Evolutionary conservation across 2,113 vertebrate genomes (phyloP), one percentile per base, ranked within the genome.

Genomic region (Calonectris borealis): DNA sequence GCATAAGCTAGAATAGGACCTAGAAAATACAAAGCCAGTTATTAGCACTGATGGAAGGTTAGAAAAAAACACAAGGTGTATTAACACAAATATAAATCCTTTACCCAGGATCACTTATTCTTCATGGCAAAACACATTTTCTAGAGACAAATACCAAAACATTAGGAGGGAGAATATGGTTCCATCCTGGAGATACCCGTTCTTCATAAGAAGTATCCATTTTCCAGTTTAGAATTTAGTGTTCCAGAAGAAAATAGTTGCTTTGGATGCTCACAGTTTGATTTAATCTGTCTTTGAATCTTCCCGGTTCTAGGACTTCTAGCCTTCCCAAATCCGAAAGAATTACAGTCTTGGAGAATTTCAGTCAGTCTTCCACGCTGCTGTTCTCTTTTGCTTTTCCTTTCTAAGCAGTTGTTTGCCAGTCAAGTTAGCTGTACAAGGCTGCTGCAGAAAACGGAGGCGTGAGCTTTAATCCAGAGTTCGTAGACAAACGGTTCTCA

Each of bases 21-120:
- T 99, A 99, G 98, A 99, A 98, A 99, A 99, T 98, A 99, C 98
- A 99, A 99, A 99, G 98, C 99, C 99, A 98, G 98, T 99, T 99
- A 99, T 99, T 99, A 99, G 98, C 98, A 98, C 98, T 98, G 98
- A 99, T 99, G 98, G 98, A 98, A 98, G 98, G 98, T 99, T 98
- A 98, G 97, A 95, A 98, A 98, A 98, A 98, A 98, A 99, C 98
- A 98, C 98, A 99, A 99, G 98, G 98, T 97, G 99, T 97, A 99
- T 98, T 97, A 98, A 99, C 98, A 99, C 98, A 99, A 98, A 99
- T 98, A 99, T 98, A 99, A 95, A 98, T 99, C 99, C 98, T 99
- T 98, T 97, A 98, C 98, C 98, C 97, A 97, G 98, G 97, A 98
- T 98, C 96, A 98, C 97, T 98, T 97, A 98, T 98, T 98, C 98